Base-by-base conservation (phyloP, 2,797 vertebrate genomes). In the Falco biarmicus region DNA sequence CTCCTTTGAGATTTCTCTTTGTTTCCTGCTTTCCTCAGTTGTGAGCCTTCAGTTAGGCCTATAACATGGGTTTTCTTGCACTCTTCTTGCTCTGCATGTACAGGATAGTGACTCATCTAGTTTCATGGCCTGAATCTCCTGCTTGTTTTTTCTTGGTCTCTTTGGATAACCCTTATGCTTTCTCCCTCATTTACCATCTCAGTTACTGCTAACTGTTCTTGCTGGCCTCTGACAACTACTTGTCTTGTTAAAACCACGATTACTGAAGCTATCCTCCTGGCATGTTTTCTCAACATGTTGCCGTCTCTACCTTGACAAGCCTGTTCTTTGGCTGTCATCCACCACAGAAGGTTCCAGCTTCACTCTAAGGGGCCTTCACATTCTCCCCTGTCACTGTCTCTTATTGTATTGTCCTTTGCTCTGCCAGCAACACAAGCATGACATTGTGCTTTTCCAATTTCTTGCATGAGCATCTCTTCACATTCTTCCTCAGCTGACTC, bases 401-500 rank as follows among this genome's bases (percentile, higher is more conserved):
- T 56, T 75, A 10, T 4, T 66, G n/a, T 37, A 45, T 32, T 82
- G 73, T 81, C 61, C 77, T 95, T 77, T 90, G 43, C 80, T 59
- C n/a, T 87, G 26, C 56, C 70, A 65, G 47, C 83, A 82, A 5
- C 34, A 34, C 53, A 57, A 51, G 37, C 19, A 4, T 51, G 71
- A 87, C 75, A 5, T 14, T n/a, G 64, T 92, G 75, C 61, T 85
- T 94, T 92, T 83, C 53, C 34, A 6, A 6, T 71, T 95, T 95
- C 76, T 93, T 73, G 64, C 54, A 29, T 26, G 68, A 93, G 43
- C 61, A 64, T 95, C 73, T 91, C 82, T 76, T 95, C 4, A 31
- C 75, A 24, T 92, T 92, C 88, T 83, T 93, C 81, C 41, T 94
- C 75, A 51, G 53, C 75, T 96, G 86, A 96, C 90, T 97, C 84